phyloP scores from a whole-genome alignment of 2,113 vertebrate genomes.

The Tyto alba region DNA sequence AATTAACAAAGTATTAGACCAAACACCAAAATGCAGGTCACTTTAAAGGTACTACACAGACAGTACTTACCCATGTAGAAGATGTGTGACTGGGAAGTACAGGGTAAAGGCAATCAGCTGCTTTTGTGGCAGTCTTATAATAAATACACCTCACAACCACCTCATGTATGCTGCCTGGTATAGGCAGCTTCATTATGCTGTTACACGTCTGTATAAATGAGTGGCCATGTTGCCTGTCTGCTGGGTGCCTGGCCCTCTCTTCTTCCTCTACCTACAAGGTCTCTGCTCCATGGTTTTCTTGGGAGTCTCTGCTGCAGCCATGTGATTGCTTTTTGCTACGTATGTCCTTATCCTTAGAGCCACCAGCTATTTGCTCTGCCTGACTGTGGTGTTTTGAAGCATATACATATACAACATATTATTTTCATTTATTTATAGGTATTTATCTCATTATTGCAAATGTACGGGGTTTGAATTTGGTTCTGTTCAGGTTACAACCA shows the following conservation, averaged over 20 bases:
- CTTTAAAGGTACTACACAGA: background rate
- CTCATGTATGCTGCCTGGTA: accelerated
- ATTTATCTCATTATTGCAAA: background rate
- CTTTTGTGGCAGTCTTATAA: background rate
- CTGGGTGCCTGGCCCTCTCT: background rate
- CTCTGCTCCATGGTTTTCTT: background rate
- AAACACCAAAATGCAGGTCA: background rate
- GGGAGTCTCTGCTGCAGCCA: background rate
- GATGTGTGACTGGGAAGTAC: background rate
- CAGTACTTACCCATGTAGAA: background rate
- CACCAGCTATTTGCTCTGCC: background rate
- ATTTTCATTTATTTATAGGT: background rate
- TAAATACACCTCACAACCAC: background rate
- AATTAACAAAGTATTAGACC: background rate
- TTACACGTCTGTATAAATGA: background rate
- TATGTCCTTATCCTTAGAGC: background rate
- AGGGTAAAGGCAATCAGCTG: background rate
- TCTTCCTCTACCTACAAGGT: background rate
- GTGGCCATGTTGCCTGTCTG: background rate
- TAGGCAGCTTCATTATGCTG: background rate
- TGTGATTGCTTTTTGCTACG: background rate
- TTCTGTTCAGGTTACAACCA: background rate
- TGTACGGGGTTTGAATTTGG: background rate
- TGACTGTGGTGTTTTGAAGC: background rate
- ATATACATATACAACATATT: background rate